Conservation (phyloP, 2,113 vertebrate species). For the Donacobius atricapilla region DNA sequence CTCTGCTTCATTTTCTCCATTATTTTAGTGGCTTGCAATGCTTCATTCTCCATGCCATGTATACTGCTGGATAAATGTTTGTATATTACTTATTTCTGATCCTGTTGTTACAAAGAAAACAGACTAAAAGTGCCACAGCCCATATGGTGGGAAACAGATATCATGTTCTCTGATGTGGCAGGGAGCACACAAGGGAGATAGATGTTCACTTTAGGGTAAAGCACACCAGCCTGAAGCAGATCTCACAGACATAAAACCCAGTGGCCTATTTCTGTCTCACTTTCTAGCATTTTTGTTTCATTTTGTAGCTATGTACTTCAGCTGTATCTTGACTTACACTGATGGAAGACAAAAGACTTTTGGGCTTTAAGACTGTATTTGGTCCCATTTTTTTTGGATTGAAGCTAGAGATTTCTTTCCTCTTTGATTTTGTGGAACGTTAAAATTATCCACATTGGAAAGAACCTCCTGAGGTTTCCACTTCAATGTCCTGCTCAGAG, state of each 20-base stretch:
- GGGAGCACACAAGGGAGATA: neutral
- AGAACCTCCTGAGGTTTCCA: neutral
- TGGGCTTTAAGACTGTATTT: neutral
- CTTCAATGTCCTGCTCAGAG: neutral
- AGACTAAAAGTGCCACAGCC: neutral
- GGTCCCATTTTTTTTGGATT: neutral
- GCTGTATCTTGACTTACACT: neutral
- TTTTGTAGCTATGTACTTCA: neutral
- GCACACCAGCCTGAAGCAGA: neutral
- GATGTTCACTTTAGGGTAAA: neutral
- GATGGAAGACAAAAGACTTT: neutral
- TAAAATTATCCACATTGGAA: neutral
- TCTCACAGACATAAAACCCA: neutral
- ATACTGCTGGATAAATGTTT: neutral
- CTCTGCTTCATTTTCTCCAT: neutral
- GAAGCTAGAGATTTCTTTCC: neutral
- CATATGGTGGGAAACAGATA: neutral
- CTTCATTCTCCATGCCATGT: neutral
- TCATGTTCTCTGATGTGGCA: neutral
- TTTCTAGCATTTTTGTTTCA: neutral
- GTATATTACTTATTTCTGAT: neutral
- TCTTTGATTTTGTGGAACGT: neutral
- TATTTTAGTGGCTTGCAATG: neutral
- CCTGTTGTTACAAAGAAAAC: fast-evolving
- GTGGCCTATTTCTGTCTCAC: neutral